Conservation (phyloP, 2,888 invertebrate genomes). For the Ashinkailepas kermadecensis region DNA sequence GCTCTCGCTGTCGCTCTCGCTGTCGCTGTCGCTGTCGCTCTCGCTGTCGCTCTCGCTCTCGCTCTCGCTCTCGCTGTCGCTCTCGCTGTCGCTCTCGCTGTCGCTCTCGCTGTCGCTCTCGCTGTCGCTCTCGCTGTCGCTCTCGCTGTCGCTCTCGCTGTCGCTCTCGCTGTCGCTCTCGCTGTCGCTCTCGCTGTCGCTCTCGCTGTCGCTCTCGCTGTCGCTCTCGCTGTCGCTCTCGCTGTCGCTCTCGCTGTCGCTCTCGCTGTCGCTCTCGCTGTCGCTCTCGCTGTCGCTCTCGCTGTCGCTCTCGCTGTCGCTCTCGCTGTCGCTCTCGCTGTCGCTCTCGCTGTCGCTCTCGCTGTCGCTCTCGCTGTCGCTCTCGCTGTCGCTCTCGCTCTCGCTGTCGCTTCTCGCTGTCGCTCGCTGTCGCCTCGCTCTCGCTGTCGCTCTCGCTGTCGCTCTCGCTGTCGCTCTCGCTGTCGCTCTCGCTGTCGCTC, state of each 20-base stretch:
- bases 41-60: neutral
- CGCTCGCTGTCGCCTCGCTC: neutral
- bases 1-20: neutral
- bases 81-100: neutral
- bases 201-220: neutral
- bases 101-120: neutral
- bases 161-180: too few species aligned
- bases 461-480: too few species aligned
- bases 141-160: too few species aligned
- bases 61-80: neutral
- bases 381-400: too few species aligned
- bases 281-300: neutral
- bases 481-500: too few species aligned
- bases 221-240: neutral
- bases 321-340: neutral
- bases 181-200: conserved; percentile 7
- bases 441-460: too few species aligned
- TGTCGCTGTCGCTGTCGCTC: neutral
- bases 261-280: neutral
- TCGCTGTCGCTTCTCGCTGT: too few species aligned
- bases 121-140: too few species aligned
- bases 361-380: neutral
- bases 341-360: neutral
- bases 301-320: neutral
- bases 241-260: neutral